Evolutionary conservation across 2,888 invertebrate genomes (phyloP).

Genomic region (Siphlonurus alternatus): DNA sequence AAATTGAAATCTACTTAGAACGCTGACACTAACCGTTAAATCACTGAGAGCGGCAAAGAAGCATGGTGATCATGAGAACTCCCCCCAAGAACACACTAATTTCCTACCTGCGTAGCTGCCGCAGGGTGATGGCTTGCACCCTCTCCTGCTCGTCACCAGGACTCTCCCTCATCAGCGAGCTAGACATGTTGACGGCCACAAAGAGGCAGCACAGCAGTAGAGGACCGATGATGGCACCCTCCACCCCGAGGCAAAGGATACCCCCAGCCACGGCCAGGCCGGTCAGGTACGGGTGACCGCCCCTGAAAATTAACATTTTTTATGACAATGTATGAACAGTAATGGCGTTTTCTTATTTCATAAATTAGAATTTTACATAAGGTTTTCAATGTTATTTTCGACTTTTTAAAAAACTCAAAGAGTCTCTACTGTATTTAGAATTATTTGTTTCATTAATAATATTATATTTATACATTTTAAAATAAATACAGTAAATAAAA

Average conservation of each 20-base stretch:
- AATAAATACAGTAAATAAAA: too few species aligned
- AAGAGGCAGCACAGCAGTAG: slow-evolving; percentile 85
- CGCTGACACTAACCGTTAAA: too few species aligned
- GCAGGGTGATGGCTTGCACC: background rate
- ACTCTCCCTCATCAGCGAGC: slow-evolving; percentile 42
- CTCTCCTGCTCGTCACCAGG: background rate
- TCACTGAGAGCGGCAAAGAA: too few species aligned
- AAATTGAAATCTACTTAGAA: too few species aligned
- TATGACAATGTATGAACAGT: background rate
- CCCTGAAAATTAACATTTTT: slow-evolving; percentile 31
- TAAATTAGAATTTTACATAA: background rate
- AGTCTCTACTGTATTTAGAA: too few species aligned
- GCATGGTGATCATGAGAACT: too few species aligned
- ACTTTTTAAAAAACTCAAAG: too few species aligned
- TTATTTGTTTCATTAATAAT: too few species aligned
- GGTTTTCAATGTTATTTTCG: background rate
- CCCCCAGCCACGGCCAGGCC: slow-evolving; percentile 96
- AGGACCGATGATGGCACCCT: slow-evolving; percentile 95
- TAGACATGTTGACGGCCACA: slow-evolving; percentile 74
- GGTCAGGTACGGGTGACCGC: slow-evolving; percentile 91
- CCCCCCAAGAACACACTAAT: too few species aligned
- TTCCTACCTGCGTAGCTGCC: background rate
- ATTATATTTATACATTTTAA: too few species aligned
- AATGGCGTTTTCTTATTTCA: background rate
- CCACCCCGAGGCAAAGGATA: slow-evolving; percentile 89